Conservation (phyloP, 2,113 vertebrate genomes). For the Malurus alboscapulatus region DNA sequence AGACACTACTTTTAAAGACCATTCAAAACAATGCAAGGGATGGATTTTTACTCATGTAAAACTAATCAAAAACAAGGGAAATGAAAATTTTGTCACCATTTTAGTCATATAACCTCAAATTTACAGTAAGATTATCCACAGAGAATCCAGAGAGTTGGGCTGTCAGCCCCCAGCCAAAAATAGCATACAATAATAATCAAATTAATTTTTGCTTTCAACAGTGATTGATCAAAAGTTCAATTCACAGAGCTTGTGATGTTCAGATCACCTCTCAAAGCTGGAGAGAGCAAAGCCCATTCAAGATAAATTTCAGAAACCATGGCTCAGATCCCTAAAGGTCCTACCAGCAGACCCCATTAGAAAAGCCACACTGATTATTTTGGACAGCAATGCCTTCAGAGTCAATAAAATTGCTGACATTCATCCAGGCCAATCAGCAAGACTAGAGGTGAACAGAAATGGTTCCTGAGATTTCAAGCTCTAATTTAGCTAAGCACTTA, state of each 20-base stretch:
- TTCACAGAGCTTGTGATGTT: background rate
- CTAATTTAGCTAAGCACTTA: background rate
- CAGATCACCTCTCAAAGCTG: background rate
- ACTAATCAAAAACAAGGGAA: background rate
- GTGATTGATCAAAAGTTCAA: background rate
- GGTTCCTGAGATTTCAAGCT: background rate
- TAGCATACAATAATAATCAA: background rate
- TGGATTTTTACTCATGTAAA: background rate
- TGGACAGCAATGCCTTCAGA: background rate
- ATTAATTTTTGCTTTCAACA: background rate
- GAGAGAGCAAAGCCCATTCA: background rate
- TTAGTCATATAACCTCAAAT: background rate
- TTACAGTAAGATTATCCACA: background rate
- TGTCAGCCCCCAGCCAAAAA: background rate
- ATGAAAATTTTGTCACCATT: background rate
- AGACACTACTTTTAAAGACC: background rate
- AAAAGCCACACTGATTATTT: background rate
- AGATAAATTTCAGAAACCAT: background rate
- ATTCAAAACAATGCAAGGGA: background rate
- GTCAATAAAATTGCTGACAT: background rate
- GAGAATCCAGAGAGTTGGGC: background rate
- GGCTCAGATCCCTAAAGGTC: background rate
- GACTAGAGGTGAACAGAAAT: background rate
- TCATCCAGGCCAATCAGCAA: background rate
- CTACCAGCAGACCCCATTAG: background rate